These are phyloP conservation scores for Patiria miniata DNA, from an alignment of 35 echinoderm and acorn worm genomes.

Conservation along the genomic window DNA sequence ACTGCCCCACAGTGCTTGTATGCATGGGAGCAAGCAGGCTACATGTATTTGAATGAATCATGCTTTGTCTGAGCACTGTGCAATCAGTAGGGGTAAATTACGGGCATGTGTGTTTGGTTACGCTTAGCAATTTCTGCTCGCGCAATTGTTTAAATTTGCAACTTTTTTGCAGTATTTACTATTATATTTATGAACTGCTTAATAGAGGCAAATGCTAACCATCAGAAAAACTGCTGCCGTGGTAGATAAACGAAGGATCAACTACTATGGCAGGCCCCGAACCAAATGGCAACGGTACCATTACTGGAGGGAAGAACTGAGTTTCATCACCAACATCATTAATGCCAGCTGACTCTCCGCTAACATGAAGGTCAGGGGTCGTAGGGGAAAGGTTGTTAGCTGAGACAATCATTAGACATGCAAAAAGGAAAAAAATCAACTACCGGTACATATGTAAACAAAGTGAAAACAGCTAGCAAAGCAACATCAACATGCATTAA, in stretches of 20 bases:
- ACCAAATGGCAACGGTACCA: not conserved
- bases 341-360: not conserved
- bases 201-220: not conserved
- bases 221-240: not conserved
- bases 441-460: too few relatives aligned
- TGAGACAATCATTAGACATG: constrained; percentile 7
- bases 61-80: too few relatives aligned
- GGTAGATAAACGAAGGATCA: not conserved
- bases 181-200: too few relatives aligned
- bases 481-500: not conserved
- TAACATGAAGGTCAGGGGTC: not conserved
- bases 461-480: not conserved
- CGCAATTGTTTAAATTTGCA: too few relatives aligned
- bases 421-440: not conserved
- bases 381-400: not conserved
- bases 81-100: too few relatives aligned
- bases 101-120: too few relatives aligned
- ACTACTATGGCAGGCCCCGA: not conserved
- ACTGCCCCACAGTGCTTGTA: too few relatives aligned
- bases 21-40: too few relatives aligned
- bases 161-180: too few relatives aligned
- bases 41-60: too few relatives aligned
- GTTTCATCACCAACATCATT: not conserved
- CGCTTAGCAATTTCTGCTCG: too few relatives aligned
- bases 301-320: constrained; percentile 3